Conservation (phyloP, 2,888 invertebrate genomes). For the Gymnoscelis rufifasciata region DNA sequence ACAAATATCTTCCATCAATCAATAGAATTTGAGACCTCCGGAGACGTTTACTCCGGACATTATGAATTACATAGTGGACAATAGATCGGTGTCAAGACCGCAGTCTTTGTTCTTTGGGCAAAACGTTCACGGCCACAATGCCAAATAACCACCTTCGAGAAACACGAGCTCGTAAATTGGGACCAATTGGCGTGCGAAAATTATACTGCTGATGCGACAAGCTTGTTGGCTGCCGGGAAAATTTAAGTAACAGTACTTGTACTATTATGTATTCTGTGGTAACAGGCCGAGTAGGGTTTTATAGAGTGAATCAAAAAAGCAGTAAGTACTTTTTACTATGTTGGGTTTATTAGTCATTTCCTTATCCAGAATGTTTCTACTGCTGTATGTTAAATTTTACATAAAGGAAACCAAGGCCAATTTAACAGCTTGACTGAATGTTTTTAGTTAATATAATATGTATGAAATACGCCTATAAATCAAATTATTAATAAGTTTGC, state of each 20-base stretch:
- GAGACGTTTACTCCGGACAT: constrained; percentile 19
- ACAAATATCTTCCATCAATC: constrained; percentile 50
- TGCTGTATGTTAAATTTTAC: no score
- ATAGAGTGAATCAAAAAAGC: no score
- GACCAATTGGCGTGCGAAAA: constrained; percentile 24
- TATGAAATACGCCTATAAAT: no score
- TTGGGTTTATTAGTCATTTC: no score
- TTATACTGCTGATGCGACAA: constrained; percentile 4
- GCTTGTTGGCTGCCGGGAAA: neutral
- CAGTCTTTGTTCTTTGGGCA: constrained; percentile 52
- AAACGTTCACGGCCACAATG: neutral
- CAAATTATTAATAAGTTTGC: no score
- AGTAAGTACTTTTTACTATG: no score
- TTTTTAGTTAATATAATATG: no score
- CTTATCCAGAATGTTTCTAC: no score
- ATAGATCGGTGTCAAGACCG: constrained; percentile 64
- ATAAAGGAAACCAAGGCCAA: no score
- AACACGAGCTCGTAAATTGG: constrained; percentile 34
- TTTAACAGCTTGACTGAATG: no score
- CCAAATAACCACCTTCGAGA: constrained; percentile 6
- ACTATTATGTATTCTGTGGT: no score
- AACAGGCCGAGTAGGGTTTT: no score
- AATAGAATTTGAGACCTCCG: constrained; percentile 44
- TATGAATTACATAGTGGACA: constrained; percentile 46
- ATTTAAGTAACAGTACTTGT: neutral